Percentiles rank a stretch among this genome's conserved stretches.
phyloP scores from a whole-genome alignment of 53 echinoderm and acorn worm genomes.

The Paracentrotus lividus region DNA sequence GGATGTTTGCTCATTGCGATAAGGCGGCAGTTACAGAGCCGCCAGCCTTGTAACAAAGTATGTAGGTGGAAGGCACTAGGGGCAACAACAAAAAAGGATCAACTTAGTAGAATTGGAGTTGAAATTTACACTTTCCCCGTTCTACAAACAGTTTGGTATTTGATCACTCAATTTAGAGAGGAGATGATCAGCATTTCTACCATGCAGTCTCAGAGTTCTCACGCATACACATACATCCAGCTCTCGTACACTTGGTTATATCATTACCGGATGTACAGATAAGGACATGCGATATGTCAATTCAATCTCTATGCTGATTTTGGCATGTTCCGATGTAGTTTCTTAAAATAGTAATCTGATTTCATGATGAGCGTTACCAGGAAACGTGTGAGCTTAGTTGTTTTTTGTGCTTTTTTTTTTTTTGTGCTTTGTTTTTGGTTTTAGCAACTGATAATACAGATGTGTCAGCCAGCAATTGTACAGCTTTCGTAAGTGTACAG shows the following conservation, averaged over 20 bases:
- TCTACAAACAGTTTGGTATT: conserved; percentile 40
- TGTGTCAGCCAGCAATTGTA: no score
- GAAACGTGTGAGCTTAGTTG: neutral
- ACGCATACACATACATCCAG: neutral
- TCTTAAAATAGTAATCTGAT: conserved; percentile 2
- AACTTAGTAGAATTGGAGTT: neutral
- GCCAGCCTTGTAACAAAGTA: neutral
- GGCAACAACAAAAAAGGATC: neutral
- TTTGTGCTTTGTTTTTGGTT: no score
- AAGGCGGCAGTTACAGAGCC: conserved; percentile 28
- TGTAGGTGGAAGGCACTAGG: conserved; percentile 2
- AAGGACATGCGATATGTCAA: neutral
- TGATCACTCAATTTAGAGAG: conserved; percentile 39
- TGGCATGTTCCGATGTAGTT: neutral
- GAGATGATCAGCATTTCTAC: neutral
- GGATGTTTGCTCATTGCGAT: conserved; percentile 57
- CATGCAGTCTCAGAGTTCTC: neutral
- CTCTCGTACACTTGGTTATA: neutral
- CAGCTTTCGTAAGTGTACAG: no score
- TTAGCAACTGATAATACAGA: no score
- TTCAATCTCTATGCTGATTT: neutral
- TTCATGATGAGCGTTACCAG: neutral
- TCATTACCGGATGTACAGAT: neutral
- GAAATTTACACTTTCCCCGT: conserved; percentile 39
- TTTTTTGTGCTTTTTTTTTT: no score